Base-by-base conservation (phyloP, 2,113 vertebrate species). In the Odocoileus virginianus region DNA sequence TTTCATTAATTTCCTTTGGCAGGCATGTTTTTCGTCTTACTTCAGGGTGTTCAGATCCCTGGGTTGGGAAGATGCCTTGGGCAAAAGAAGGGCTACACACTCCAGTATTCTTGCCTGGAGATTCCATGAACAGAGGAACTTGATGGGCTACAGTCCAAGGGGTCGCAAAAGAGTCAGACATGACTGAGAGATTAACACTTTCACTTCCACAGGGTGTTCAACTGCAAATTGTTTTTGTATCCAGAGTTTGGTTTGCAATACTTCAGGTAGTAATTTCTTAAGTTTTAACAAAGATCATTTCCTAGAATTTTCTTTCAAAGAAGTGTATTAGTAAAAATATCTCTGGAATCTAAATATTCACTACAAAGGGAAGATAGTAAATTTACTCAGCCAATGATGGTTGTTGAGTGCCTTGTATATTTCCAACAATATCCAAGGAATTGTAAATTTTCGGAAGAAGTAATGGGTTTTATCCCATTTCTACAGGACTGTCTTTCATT, bases 1-100 rank as follows among this genome's bases (percentile, higher is more conserved):
- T 67, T 95, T 57, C 85, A 89, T 89, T 93, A 71, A 86, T 95
- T 86, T 97, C 5, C 21, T 96, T 90, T 57, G 3, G 30, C 30
- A 54, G 16, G 27, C 21, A 74, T 64, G 28, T 61, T 83, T 87
- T 52, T 87, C 15, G 36, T 76, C 17, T 58, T 78, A 83, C 17
- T 10, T 57, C 15, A 74, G 61, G 12, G 2, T 79, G 16, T 85
- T 97, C 40, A 47, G 40, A 76, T 76, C 71, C 40, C 40, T 76
- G 71, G 40, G 71, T 14, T 76, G 23, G 71, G 40, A 76, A 76
- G 23, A 43, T 76, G 21, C 40, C 40, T 43, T 76, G 40, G 40
- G 27, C 11, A 76, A 76, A 43, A 27, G 36, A 76, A 76, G 12
- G 40, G 71, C 23, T 76, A 76, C 71, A 40, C 40, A 15, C 71